Evolutionary conservation across 2,888 invertebrate species (phyloP), one percentile per base, ranked within the genome.

Genomic region (Liopterus haemorrhoidalis): DNA sequence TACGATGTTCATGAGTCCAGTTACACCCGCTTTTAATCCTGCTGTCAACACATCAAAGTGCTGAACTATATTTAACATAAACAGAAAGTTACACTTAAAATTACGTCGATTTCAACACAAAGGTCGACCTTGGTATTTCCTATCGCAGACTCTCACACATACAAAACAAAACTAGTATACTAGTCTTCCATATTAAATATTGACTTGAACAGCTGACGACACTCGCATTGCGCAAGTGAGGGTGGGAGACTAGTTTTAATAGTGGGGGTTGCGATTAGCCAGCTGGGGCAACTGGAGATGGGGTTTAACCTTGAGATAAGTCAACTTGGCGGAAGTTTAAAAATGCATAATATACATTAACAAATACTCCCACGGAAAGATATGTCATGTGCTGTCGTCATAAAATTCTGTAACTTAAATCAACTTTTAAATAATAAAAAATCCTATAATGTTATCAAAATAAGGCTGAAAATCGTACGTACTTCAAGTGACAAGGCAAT

Each of bases 1-100:
- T 78, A 82, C 78, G 74, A 84, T 81, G 82, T 82, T 87, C 87
- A 87, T 87, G 76, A 82, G 83, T 80, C 76, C 79, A 74, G 75
- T 66, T 68, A 72, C 69, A 59, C 45, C 49, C 50, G 52, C 52
- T 54, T 55, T 54, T 39, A 43, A 35, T 51, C 50, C 49, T 53
- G 46, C 42, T 50, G 49, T 49, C 56, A 53, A 54, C 56, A 54
- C 56, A 35, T 41, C 35, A 32, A 41, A 40, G 35, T 42, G 46
- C 39, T 65, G 61, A 61, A 38, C 45, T 37, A 49, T 63, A 63
- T 60, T 57, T 62, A 64, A 63, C 64, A 54, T 47, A 40, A 43
- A 67, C 64, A 68, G 67, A 68, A 62, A 66, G 64, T 67, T 66
- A 65, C 67, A 64, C 68, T 64, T 59, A 66, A 68, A 66, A 60